Percentiles rank a stretch among this genome's conserved stretches.
Evolutionary conservation across 2,797 vertebrate genomes (phyloP).

Genomic region (Coendou prehensilis): DNA sequence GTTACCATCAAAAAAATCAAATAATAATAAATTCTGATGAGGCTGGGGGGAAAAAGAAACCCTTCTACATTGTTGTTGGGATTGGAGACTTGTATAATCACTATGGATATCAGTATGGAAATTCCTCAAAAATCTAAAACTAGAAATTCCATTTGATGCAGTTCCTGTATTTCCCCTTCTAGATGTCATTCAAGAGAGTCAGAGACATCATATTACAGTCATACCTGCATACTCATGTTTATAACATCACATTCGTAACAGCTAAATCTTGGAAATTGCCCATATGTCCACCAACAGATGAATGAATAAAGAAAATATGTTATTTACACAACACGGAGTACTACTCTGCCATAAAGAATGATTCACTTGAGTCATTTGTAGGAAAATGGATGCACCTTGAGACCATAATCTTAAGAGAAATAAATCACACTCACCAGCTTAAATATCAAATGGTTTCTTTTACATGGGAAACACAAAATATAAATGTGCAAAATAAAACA

Average conservation of each 20-base stretch:
- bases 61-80: neutral
- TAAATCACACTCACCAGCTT: neutral
- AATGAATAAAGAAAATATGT: neutral
- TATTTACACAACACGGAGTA: neutral
- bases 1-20: neutral
- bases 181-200: neutral
- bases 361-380: neutral
- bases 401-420: neutral
- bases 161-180: neutral
- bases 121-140: neutral
- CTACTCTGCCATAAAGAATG: neutral
- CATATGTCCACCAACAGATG: neutral
- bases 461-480: neutral
- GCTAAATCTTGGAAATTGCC: neutral
- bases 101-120: neutral
- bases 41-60: neutral
- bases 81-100: neutral
- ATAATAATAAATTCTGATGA: neutral
- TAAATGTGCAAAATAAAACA: neutral
- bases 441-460: neutral
- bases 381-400: neutral
- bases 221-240: neutral
- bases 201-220: neutral
- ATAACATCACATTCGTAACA: neutral
- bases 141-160: neutral